Conservation (phyloP, 1,140 invertebrate species). For the Lordiphosa clarofinis region DNA sequence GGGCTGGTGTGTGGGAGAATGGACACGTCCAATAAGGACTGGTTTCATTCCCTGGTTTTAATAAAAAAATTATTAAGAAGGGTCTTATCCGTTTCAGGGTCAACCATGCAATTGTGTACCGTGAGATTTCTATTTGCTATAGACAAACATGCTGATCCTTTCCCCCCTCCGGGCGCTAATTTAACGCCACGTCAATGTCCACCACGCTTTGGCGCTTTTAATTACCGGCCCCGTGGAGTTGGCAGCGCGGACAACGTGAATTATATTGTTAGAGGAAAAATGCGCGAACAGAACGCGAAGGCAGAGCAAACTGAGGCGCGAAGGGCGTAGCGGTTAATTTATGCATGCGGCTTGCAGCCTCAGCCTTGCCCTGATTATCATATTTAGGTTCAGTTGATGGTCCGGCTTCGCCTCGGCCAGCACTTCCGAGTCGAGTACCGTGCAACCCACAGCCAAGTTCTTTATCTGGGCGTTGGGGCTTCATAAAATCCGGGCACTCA, state of each 20-base stretch:
- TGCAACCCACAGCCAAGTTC: not conserved
- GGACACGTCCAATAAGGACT: conserved; percentile 6
- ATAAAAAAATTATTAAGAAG: conserved; percentile 13
- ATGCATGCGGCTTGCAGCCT: conserved; percentile 4
- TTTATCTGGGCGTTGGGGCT: conserved; percentile 9
- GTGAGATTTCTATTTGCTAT: conserved; percentile 7
- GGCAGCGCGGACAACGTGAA: conserved; percentile 11
- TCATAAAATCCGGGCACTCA: conserved; percentile 13
- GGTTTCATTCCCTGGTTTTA: conserved; percentile 2
- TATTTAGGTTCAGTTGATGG: conserved; percentile 15
- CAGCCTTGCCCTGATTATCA: conserved; percentile 18
- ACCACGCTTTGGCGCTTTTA: conserved; percentile 19
- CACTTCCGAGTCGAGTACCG: conserved; percentile 7
- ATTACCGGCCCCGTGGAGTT: conserved; percentile 11
- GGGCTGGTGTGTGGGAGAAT: not conserved
- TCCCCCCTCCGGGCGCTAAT: conserved; percentile 4
- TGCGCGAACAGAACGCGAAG: not conserved
- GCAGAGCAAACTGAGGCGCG: not conserved
- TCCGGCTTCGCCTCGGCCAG: not conserved
- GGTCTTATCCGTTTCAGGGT: conserved; percentile 6
- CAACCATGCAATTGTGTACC: conserved; percentile 3
- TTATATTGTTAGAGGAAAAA: conserved; percentile 11
- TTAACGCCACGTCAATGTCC: conserved; percentile 13
- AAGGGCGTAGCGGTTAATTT: conserved; percentile 11
- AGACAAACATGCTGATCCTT: not conserved